Evolutionary conservation across 2,797 vertebrate species (phyloP).

Genomic region (Lepidocolaptes lacrymiger): DNA sequence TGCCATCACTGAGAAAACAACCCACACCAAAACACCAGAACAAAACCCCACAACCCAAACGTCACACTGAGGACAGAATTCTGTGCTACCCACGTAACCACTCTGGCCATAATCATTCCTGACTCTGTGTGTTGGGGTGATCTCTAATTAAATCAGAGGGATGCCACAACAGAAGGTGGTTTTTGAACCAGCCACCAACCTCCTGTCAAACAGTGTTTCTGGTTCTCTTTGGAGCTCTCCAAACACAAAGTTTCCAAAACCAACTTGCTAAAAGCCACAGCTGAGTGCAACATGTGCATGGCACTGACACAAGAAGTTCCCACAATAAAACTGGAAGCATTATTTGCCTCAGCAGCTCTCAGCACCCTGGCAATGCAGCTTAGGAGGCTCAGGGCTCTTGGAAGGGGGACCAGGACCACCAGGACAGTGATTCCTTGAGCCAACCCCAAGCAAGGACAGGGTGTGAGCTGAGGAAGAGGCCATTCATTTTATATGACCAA

Average conservation of each 20-base stretch:
- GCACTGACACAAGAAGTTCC: too few species aligned
- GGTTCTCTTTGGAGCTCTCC: neutral
- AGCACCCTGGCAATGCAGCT: neutral
- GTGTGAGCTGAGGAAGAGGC: neutral
- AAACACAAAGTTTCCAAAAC: neutral
- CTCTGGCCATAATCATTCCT: neutral
- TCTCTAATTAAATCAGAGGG: neutral
- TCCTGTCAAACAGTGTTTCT: neutral
- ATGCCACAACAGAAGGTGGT: neutral
- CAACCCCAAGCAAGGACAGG: rapidly evolving
- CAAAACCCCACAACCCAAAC: neutral
- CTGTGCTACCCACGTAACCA: neutral
- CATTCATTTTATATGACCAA: neutral
- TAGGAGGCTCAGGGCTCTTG: neutral
- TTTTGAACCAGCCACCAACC: neutral
- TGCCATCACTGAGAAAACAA: neutral
- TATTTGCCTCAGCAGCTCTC: rapidly evolving
- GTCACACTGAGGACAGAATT: neutral
- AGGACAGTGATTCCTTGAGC: rapidly evolving
- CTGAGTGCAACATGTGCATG: rapidly evolving
- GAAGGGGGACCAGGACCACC: neutral
- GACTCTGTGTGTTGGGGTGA: neutral
- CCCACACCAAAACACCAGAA: neutral
- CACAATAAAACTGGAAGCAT: too few species aligned
- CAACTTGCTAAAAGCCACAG: neutral